Evolutionary conservation across 2,113 vertebrate genomes (phyloP), one percentile per base, ranked within the genome.

Genomic region (Excalfactoria chinensis): DNA sequence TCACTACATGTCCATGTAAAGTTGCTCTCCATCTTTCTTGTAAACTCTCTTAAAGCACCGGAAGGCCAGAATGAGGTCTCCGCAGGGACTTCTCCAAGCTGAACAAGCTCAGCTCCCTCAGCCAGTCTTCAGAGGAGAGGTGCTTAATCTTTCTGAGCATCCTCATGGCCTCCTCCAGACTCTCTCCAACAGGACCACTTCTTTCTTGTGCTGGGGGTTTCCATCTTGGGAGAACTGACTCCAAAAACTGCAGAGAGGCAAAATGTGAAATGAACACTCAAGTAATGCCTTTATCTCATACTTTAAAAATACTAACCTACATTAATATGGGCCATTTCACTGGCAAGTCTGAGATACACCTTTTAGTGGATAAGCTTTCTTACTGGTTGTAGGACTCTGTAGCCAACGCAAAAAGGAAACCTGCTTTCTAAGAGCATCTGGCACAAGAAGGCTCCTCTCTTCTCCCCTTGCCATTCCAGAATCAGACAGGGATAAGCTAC

Each of bases 231-330:
- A 79, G 78, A 75, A 75, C 2, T 18, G 71, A 4, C 25, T 93
- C 12, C 40, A 87, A 55, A 91, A 96, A 62, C 12, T 35, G 37
- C 17, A 34, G 22, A 72, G 43, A 68, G 87, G 49, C 76, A 44
- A 89, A 94, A 53, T 7, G 78, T 49, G 30, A n/a, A 89, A 28
- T 14, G 4, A 59, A 71, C 55, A 66, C 85, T 89, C 46, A 71
- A 35, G 32, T 3, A 56, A 81, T 77, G 8, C n/a, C 80, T 82
- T 70, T 26, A 7, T 34, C 75, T 56, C 43, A 22, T 88, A 13
- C 69, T 90, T 88, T 16, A 74, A 66, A 91, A 93, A 43, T 20
- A 40, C 49, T 9, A 25, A 73, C 56, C 79, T 86, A 51, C 30
- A 34, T 78, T 44, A 70, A 84, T 21, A 44, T 43, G 7, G 2